Evolutionary conservation across 2,888 invertebrate species (phyloP), one percentile per base, ranked within the genome.

Genomic region (Napeogenes sylphis): DNA sequence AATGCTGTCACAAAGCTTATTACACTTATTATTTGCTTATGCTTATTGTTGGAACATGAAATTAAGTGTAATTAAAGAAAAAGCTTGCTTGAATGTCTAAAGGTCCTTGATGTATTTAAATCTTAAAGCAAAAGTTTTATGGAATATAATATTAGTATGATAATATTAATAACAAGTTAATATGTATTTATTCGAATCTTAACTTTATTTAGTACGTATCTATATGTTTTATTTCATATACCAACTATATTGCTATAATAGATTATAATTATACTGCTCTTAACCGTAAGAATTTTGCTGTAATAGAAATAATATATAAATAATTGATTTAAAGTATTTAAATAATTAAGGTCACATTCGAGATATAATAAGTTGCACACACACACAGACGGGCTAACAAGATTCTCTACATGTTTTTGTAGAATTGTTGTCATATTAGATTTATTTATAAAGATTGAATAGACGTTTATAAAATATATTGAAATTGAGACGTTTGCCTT

Each of bases 271-370:
- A 4, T 42, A 62, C 45, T 38, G 33, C 56, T 56, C n/a, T 32
- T n/a, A 57, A 57, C 51, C 56, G 58, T 61, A 42, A 59, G 47
- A 55, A 47, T 61, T 38, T 35, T 57, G 35, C 59, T 47, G 56
- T 61, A 38, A 55, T 42, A 54, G 57, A 45, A 12, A 30, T 55
- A 30, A 55, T 38, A 51, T 61, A 45, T 56, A 32, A 21, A 56
- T 65, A 65, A 68, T 64, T 63, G 58, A 67, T 67, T 69, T 58
- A 58, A 64, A 58, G 64, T 54, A 66, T 67, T 64, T 64, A 59
- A 58, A 54, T 60, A 63, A 62, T 62, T 66, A 57, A 51, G 45
- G 45, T 53, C 56, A 62, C 59, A 55, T 61, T 56, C 47, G 51
- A 51, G 51, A 51, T 61, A 35, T 8, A 33, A 54, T 45, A 51